Conservation (phyloP, 2,113 vertebrate genomes). For the Malurus cyaneus region DNA sequence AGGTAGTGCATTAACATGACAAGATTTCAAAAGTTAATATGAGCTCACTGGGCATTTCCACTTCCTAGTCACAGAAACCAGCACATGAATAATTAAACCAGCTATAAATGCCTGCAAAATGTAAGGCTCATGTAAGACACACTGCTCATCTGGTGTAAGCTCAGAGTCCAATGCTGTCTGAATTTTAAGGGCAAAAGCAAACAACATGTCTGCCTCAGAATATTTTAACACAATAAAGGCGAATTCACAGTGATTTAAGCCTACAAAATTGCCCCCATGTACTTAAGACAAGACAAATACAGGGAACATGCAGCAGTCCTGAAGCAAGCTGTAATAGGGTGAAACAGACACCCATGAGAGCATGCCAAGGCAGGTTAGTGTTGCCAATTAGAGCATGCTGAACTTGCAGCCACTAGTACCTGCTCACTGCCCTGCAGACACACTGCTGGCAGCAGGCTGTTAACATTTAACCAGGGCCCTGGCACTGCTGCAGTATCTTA, state of each 20-base stretch:
- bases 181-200: constrained; percentile 3
- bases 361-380: not conserved
- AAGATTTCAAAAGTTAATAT: not conserved
- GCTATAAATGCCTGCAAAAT: not conserved
- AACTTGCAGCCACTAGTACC: not conserved
- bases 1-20: not conserved
- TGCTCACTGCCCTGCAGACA: not conserved
- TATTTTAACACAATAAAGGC: not conserved
- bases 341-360: not conserved
- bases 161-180: not conserved
- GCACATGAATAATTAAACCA: not conserved
- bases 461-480: constrained; percentile 14
- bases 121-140: not conserved
- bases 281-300: not conserved
- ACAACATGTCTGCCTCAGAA: not conserved
- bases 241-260: not conserved
- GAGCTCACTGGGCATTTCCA: not conserved
- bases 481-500: accelerated
- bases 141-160: not conserved
- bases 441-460: constrained; percentile 14
- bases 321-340: not conserved
- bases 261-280: not conserved
- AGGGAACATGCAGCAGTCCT: not conserved
- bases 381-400: not conserved
- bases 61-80: not conserved